A percentile compares a stretch with the other conserved stretches of the same genome.
These are phyloP conservation scores for Mustelus asterias DNA, from an alignment of 2,113 vertebrate species.

Conservation along the genomic window DNA sequence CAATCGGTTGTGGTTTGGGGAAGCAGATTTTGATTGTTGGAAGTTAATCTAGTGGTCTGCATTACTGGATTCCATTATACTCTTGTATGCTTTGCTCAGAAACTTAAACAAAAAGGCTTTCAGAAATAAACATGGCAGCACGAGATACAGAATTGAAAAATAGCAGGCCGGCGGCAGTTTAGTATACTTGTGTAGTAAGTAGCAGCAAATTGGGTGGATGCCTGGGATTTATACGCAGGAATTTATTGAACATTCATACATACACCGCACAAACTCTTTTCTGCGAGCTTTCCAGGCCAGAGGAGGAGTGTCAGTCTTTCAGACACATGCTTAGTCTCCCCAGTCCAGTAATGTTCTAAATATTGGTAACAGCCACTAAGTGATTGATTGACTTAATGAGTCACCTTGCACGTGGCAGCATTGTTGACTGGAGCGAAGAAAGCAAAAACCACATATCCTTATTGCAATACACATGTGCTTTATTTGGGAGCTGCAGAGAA, in stretches of 20 bases:
- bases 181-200: neutral
- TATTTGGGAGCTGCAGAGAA: neutral
- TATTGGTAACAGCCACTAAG: neutral
- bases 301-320: neutral
- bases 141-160: neutral
- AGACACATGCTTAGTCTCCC: neutral
- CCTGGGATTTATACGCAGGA: neutral
- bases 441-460: neutral
- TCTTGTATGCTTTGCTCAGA: neutral
- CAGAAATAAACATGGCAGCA: neutral
- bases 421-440: neutral
- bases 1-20: neutral
- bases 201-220: neutral
- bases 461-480: neutral
- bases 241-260: neutral
- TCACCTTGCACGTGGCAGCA: neutral
- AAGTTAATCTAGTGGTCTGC: neutral
- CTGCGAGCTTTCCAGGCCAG: neutral
- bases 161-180: neutral
- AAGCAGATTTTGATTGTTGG: neutral
- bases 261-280: neutral
- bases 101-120: constrained; percentile 5
- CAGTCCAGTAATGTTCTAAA: neutral
- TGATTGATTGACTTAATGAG: neutral
- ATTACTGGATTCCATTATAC: neutral